Evolutionary conservation across 1,140 invertebrate genomes (phyloP).

Genomic region (Trichonephila clavipes): DNA sequence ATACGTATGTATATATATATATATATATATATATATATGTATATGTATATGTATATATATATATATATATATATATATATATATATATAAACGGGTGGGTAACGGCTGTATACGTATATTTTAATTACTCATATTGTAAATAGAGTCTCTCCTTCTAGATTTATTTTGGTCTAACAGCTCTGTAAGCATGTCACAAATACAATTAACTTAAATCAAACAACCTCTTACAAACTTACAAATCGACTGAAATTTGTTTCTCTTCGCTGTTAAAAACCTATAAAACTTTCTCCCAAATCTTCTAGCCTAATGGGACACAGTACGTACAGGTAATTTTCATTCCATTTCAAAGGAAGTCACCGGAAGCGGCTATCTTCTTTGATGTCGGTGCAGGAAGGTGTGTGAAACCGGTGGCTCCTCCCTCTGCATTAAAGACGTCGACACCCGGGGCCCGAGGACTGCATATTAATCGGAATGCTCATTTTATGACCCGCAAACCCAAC

Average conservation of each 20-base stretch:
- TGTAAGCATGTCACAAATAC: no score
- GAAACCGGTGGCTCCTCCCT: not conserved
- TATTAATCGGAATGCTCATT: slow-evolving; percentile 6
- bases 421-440: slow-evolving; percentile 8
- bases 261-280: not conserved
- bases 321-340: not conserved
- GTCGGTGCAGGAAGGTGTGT: not conserved
- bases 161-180: no score
- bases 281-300: not conserved
- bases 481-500: not conserved
- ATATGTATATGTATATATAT: no score
- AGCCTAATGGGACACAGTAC: not conserved
- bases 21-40: no score
- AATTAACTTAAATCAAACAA: no score
- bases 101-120: no score
- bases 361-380: slow-evolving; percentile 11
- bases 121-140: no score
- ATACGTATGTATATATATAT: no score
- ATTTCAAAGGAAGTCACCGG: not conserved
- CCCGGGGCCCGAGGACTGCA: slow-evolving; percentile 6
- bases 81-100: no score
- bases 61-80: no score
- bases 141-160: no score
- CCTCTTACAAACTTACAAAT: no score
- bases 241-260: not conserved